phyloP scores from a whole-genome alignment of 2,797 vertebrate genomes.

The Sarcophilus harrisii region DNA sequence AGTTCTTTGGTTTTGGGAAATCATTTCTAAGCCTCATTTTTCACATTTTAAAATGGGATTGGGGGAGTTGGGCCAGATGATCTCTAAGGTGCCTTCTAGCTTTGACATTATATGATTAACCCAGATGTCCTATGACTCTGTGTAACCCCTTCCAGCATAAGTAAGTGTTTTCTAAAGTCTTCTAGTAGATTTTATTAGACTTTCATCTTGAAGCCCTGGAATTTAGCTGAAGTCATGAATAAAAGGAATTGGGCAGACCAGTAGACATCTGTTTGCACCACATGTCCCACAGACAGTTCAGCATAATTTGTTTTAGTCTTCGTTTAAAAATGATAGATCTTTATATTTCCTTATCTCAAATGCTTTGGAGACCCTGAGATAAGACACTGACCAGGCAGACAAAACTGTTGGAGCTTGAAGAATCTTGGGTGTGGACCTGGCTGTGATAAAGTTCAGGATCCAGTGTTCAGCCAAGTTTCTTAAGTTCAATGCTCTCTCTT shows the following conservation, averaged over 20 bases:
- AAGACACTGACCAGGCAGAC: neutral
- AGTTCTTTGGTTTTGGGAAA: neutral
- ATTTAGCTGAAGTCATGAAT: neutral
- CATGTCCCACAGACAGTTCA: accelerated
- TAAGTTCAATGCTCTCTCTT: neutral
- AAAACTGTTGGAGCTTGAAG: neutral
- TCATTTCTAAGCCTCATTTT: neutral
- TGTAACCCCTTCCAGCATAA: neutral
- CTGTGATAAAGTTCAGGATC: neutral
- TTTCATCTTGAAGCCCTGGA: neutral
- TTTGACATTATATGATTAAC: neutral
- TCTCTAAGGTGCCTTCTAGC: neutral
- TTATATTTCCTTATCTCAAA: neutral
- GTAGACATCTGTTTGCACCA: neutral
- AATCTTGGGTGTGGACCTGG: neutral
- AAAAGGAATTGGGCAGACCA: neutral
- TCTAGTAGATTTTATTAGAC: neutral
- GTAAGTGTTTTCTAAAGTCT: neutral
- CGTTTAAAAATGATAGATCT: neutral
- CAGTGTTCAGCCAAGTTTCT: neutral
- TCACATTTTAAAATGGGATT: neutral
- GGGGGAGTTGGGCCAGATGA: neutral
- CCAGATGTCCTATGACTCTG: neutral
- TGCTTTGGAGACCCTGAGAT: neutral
- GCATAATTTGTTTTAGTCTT: constrained; percentile 17